These are phyloP conservation scores for Callorhinus ursinus DNA, from an alignment of 2,113 vertebrate species.

Conservation along the genomic window DNA sequence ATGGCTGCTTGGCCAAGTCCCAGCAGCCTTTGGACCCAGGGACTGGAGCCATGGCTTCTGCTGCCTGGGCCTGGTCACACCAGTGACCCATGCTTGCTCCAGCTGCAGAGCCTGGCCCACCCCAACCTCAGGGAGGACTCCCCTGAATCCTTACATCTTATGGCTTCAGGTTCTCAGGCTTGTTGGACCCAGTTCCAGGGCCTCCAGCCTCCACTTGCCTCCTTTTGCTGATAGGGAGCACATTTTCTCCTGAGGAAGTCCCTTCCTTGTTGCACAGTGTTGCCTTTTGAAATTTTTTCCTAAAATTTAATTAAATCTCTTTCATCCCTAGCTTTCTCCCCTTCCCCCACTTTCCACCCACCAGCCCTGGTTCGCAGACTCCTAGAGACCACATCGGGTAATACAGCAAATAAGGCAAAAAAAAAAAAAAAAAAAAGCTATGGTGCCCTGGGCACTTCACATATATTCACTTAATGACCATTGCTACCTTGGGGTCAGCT, in stretches of 20 bases:
- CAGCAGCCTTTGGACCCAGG: not conserved
- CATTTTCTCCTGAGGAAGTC: not conserved
- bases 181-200: no score
- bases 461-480: rapidly evolving
- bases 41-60: not conserved
- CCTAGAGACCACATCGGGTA: not conserved
- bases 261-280: not conserved
- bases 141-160: not conserved
- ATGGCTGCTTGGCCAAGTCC: slow-evolving; percentile 52
- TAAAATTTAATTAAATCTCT: not conserved
- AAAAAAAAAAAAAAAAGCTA: not conserved
- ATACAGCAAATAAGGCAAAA: not conserved
- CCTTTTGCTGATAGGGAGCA: not conserved
- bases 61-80: not conserved
- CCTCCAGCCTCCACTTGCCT: not conserved
- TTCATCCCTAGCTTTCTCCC: no score
- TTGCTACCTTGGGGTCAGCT: not conserved
- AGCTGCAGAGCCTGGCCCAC: not conserved
- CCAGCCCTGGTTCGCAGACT: not conserved
- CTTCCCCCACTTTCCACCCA: not conserved
- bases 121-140: not conserved
- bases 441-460: not conserved
- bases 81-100: not conserved
- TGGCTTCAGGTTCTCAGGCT: not conserved
- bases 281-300: not conserved